Conservation (phyloP, 2,797 vertebrate genomes). For the Mycteria americana region DNA sequence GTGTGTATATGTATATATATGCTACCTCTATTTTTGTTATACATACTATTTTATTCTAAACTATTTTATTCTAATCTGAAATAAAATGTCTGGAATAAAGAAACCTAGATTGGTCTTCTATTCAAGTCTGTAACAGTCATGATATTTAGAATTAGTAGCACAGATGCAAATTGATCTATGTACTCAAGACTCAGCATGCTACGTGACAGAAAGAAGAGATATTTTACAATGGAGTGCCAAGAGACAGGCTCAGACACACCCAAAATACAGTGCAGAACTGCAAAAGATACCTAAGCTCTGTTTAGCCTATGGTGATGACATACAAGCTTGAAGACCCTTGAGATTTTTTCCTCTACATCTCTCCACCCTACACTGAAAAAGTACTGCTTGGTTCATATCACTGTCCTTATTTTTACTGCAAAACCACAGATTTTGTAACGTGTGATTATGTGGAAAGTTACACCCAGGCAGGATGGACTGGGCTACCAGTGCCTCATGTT, state of each 20-base stretch:
- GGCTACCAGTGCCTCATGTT: neutral
- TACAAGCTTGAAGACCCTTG: neutral
- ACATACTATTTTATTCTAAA: neutral
- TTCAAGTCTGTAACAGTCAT: neutral
- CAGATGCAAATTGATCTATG: neutral
- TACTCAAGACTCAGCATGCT: neutral
- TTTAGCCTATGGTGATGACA: neutral
- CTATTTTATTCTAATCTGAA: neutral
- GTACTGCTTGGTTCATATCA: neutral
- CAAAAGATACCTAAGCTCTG: neutral
- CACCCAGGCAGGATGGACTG: too few relatives aligned
- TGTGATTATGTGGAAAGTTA: neutral
- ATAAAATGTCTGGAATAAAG: neutral
- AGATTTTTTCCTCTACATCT: neutral
- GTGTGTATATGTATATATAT: accelerated
- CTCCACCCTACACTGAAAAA: neutral
- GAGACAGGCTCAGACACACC: neutral
- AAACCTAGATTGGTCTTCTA: neutral
- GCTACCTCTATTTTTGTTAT: neutral
- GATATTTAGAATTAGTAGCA: neutral
- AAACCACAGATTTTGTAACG: neutral
- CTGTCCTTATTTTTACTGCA: neutral
- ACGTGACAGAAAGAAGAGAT: neutral
- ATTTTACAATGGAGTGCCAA: neutral
- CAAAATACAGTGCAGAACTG: neutral